Evolutionary conservation across 2,113 vertebrate species (phyloP), one percentile per base, ranked within the genome.

Genomic region (Heptranchias perlo): DNA sequence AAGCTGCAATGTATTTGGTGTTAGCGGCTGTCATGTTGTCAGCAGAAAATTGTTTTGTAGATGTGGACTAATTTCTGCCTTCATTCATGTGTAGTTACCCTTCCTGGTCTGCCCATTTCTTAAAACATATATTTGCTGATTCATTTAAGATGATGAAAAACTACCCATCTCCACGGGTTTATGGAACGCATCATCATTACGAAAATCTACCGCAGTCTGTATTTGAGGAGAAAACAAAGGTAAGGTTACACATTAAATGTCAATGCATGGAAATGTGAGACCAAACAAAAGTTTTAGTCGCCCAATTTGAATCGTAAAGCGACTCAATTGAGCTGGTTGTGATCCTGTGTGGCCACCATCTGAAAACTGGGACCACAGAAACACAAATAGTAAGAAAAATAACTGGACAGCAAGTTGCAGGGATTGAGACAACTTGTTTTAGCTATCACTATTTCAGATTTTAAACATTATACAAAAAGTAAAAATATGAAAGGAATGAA

Each of bases 101-200:
- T 92, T 92, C 2, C 11, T n/a, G 54, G 7, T 62, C n/a, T 93
- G 61, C n/a, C 11, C 6, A 49, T 49, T 31, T 49, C 64, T 49
- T 58, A 54, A n/a, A 3, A 58, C 47, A 4, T 89, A 13, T 86
- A 21, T 94, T 64, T 94, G 39, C 6, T 94, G 44, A 25, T 94
- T 95, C 39, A 49, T 69, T 95, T 47, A 69, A 95, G 94, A 16
- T 35, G 5, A 49, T 73, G 25, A 69, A 95, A 69, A 95, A 3
- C 7, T 28, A 52, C 0, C 64, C 64, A 69, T 69, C 94, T 31
- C 94, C 94, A 14, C 23, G 94, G 47, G 23, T 73, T 31, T 95
- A 95, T 69, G 94, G 94, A 67, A 95, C 64, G 8, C 94, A 95
- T 35, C 31, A 6, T 69, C 94, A 95, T 69, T 95, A 95, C n/a